Evolutionary conservation across 2,797 vertebrate genomes (phyloP).

Genomic region (Xenops minutus): DNA sequence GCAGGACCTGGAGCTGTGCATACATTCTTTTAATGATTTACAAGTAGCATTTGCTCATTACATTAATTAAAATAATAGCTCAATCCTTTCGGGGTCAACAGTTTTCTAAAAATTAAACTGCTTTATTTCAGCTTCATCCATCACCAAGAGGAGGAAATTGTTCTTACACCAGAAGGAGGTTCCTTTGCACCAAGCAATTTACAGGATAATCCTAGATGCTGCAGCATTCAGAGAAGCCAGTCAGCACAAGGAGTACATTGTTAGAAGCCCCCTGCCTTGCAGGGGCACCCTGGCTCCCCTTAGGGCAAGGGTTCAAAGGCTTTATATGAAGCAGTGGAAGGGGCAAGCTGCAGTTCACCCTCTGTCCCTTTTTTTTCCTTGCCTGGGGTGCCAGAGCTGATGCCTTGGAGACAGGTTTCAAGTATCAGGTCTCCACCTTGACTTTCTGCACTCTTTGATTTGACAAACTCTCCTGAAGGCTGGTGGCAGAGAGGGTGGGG

Average conservation of each 20-base stretch:
- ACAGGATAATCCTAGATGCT: background rate
- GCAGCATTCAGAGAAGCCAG: background rate
- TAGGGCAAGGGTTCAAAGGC: conserved; percentile 47
- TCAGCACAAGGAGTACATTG: conserved; percentile 35
- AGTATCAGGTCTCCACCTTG: background rate
- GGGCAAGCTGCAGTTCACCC: background rate
- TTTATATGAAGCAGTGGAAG: background rate
- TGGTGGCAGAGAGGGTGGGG: background rate
- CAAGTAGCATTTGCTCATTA: background rate
- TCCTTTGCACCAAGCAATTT: background rate
- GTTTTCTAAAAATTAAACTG: conserved; percentile 2
- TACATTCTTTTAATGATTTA: conserved; percentile 25
- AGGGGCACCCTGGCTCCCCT: conserved; percentile 26
- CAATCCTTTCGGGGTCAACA: background rate
- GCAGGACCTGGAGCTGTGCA: background rate
- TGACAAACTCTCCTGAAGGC: background rate
- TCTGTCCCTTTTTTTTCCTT: background rate
- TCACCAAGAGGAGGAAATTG: background rate
- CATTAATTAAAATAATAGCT: conserved; percentile 33
- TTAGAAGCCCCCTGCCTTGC: conserved; percentile 15
- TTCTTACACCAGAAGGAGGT: background rate
- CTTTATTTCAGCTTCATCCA: conserved; percentile 22
- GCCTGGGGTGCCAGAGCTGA: background rate
- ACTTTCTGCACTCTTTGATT: background rate
- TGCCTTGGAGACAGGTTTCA: conserved; percentile 2